These are phyloP conservation scores for Colaptes auratus DNA, from an alignment of 2,113 vertebrate genomes.

Conservation along the genomic window DNA sequence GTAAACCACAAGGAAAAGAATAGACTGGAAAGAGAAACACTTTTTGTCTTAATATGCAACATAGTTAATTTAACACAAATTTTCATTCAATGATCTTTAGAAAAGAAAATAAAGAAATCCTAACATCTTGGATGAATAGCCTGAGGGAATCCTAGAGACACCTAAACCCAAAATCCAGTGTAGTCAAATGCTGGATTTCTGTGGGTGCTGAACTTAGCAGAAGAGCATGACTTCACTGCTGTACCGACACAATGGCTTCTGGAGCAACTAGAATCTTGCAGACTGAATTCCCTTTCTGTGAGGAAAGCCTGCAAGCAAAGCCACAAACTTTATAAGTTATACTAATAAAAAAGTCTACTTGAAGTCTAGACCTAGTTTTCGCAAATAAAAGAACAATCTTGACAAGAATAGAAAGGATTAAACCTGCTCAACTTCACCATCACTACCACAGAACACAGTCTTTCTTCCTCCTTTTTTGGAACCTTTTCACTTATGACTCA, in stretches of 20 bases:
- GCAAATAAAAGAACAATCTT: not conserved
- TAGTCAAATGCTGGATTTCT: not conserved
- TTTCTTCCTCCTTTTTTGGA: not conserved
- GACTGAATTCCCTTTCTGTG: not conserved
- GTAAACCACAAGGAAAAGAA: not conserved
- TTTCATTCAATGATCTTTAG: not conserved
- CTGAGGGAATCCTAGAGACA: not conserved
- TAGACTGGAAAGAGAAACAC: not conserved
- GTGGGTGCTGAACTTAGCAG: slow-evolving; percentile 25
- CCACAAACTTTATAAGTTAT: not conserved
- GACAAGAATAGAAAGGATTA: not conserved
- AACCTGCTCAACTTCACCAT: not conserved
- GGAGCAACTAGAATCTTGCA: not conserved
- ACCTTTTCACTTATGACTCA: slow-evolving; percentile 35
- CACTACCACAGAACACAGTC: not conserved
- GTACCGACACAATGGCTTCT: not conserved
- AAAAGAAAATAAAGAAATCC: not conserved
- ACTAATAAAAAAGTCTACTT: not conserved
- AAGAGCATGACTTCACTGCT: not conserved
- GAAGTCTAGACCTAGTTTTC: not conserved
- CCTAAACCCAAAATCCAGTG: not conserved
- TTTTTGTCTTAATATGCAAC: not conserved
- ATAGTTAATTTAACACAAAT: not conserved
- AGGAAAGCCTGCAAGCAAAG: not conserved
- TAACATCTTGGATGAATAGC: not conserved